Base-by-base conservation (phyloP, 2,888 invertebrate species). In the Lacanobia wlatinum region DNA sequence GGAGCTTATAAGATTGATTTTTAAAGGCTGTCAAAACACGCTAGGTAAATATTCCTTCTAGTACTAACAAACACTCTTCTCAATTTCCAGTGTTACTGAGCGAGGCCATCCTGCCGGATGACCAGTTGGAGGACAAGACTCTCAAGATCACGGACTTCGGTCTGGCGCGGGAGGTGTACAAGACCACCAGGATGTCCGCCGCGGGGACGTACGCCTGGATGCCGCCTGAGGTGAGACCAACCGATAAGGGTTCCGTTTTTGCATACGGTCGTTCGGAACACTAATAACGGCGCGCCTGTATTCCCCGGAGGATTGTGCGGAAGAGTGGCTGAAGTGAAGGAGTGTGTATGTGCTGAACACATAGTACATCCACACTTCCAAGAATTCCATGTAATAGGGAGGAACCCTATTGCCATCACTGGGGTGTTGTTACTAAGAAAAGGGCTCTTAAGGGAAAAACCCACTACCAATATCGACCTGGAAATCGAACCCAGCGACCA, bases 131-230 rank as follows among this genome's bases (percentile, higher is more conserved):
- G 91, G 97, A 98, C 91, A 99, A 99, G 96, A 99, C 99, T 34
- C 96, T 99, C 86, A 99, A 99, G 97, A 99, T 99, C 89, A 99
- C 99, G 18, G 99, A 99, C 95, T 99, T 99, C 94, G 99, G 99
- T 2, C 95, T 99, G 86, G 99, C 99, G 52, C 96, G 99, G 78
- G 99, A 99, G 94, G 98, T 99, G 78, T 98, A 99, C 96, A 98
- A 99, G 94, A 99, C 99, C 70, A 99, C 99, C 60, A 97, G 98
- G 88, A 99, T 99, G 99, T 99, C 99, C 34, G 98, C 99, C 34
- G 99, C 99, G 43, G 99, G 99, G 75, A 99, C 99, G 0, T 99
- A 99, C 93, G 99, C 99, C 65, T 99, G 99, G 99, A 99, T 99
- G 99, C 99, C 99, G 55, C 99, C 99, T 18, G 99, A 99, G 97